phyloP scores from a whole-genome alignment of 2,113 vertebrate genomes.

The Cygnus buccinator region DNA sequence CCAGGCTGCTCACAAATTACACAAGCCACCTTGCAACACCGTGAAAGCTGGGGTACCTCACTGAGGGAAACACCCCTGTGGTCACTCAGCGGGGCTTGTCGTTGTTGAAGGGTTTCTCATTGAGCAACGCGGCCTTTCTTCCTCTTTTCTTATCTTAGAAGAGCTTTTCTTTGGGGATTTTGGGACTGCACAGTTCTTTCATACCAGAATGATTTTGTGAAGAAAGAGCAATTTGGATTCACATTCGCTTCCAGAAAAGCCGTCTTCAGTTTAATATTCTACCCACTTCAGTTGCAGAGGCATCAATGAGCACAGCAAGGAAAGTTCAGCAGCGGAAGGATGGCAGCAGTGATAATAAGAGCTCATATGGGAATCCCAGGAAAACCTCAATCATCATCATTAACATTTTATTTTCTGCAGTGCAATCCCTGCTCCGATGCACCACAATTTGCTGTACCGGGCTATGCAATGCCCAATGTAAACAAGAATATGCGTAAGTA shows the following conservation, averaged over 20 bases:
- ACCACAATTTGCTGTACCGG: background rate
- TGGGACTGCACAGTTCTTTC: background rate
- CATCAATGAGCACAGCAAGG: background rate
- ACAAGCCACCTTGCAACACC: slow-evolving; percentile 18
- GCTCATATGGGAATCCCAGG: background rate
- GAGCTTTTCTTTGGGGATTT: background rate
- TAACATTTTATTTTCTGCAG: slow-evolving; percentile 41
- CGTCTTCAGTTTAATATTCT: background rate
- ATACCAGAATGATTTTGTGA: background rate
- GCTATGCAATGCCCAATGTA: background rate
- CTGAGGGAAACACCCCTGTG: background rate
- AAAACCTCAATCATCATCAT: slow-evolving; percentile 24
- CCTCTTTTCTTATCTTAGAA: background rate
- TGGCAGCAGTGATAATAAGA: slow-evolving; percentile 15
- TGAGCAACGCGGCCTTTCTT: background rate
- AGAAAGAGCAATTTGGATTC: background rate
- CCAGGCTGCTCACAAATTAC: slow-evolving; percentile 25
- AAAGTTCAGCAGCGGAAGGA: background rate
- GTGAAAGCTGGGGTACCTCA: background rate
- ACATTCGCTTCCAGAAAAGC: background rate
- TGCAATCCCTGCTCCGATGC: background rate
- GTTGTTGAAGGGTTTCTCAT: background rate
- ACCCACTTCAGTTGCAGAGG: background rate
- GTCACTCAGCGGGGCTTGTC: background rate
- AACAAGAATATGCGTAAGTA: background rate